phyloP scores from a whole-genome alignment of 2,888 invertebrate species.

The Sarcophaga rosellei region DNA sequence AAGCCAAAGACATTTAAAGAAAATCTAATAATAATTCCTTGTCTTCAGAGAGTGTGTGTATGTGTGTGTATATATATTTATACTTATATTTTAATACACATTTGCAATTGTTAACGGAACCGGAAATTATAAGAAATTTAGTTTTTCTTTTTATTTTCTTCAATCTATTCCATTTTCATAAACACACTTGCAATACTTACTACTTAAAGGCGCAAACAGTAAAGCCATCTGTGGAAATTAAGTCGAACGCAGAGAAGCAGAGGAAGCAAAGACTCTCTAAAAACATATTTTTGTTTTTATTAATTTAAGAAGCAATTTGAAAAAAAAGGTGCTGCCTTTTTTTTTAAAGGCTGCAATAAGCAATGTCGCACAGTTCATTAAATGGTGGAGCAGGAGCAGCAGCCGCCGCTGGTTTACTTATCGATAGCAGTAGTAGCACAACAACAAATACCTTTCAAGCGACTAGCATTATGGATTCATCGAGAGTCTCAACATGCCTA shows the following conservation, averaged over 20 bases:
- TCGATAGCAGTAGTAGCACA: constrained; percentile 72
- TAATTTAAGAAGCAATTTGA: not conserved
- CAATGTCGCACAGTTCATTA: constrained; percentile 78
- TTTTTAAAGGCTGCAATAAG: constrained; percentile 65
- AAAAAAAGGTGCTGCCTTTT: constrained; percentile 54
- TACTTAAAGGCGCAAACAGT: not conserved
- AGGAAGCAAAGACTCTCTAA: not conserved
- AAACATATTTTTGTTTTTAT: not conserved
- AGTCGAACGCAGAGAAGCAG: not conserved
- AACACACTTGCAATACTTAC: not conserved
- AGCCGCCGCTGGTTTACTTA: constrained; percentile 71
- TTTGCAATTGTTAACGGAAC: constrained; percentile 55
- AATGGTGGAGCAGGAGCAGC: constrained; percentile 74
- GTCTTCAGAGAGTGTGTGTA: not conserved
- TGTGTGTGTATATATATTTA: not conserved
- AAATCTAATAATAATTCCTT: constrained; percentile 44
- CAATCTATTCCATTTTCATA: not conserved
- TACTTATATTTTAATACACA: not conserved
- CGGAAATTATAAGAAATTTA: constrained; percentile 58
- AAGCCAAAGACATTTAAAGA: constrained; percentile 35
- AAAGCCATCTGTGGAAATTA: not conserved
- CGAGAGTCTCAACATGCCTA: constrained; percentile 97
- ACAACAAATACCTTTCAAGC: constrained; percentile 71
- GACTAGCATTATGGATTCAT: constrained; percentile 96
- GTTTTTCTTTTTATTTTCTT: constrained; percentile 30